Evolutionary conservation across 2,888 invertebrate genomes (phyloP).

Genomic region (Oxycera nigricornis): DNA sequence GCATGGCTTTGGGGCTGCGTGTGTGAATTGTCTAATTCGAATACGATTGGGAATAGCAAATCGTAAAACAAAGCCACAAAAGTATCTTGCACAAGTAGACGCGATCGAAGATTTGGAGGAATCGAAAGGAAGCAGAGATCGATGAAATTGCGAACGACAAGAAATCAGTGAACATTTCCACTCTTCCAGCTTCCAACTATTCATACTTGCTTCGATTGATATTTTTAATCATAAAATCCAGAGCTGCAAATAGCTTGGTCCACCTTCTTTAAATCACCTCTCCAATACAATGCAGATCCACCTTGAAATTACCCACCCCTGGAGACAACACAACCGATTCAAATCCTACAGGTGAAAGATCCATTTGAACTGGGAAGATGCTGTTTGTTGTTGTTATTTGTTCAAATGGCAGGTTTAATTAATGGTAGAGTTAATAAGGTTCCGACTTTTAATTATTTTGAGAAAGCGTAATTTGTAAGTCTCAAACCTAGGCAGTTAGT

Average conservation of each 20-base stretch:
- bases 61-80: neutral
- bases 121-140: neutral
- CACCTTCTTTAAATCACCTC: too few relatives aligned
- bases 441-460: conserved; percentile 40
- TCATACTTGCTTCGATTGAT: too few relatives aligned
- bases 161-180: too few relatives aligned
- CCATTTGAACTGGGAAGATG: neutral
- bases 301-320: too few relatives aligned
- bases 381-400: conserved; percentile 35
- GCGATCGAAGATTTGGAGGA: neutral
- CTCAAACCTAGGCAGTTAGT: too few relatives aligned
- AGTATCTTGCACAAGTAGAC: neutral
- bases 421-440: conserved; percentile 41
- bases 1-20: neutral
- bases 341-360: neutral
- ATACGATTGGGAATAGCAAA: neutral
- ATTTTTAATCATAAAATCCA: too few relatives aligned
- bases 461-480: too few relatives aligned
- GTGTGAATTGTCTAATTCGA: conserved; percentile 20
- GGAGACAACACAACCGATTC: too few relatives aligned
- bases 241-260: too few relatives aligned
- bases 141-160: too few relatives aligned
- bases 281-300: too few relatives aligned
- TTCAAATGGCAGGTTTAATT: conserved; percentile 42
- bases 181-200: too few relatives aligned